Conservation (phyloP, 2,113 vertebrate species). For the Cynocephalus volans region DNA sequence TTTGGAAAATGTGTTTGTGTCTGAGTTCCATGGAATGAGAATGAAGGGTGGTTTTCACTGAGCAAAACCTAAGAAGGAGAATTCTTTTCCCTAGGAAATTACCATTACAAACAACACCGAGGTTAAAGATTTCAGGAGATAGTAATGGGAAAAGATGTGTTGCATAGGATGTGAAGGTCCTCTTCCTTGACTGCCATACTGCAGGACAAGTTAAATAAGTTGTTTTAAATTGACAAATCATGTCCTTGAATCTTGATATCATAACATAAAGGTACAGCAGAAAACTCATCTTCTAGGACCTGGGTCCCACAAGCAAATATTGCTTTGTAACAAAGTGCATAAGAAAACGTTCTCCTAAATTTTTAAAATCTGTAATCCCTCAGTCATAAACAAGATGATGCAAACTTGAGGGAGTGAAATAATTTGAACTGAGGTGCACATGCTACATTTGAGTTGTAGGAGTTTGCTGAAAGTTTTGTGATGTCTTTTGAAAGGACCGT, state of each 20-base stretch:
- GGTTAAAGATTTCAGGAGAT: neutral
- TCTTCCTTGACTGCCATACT: neutral
- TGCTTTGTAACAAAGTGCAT: neutral
- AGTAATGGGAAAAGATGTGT: neutral
- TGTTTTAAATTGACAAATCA: neutral
- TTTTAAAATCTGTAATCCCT: neutral
- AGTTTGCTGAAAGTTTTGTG: neutral
- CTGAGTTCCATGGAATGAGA: constrained; percentile 69
- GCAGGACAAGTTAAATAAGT: neutral
- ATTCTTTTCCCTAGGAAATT: neutral
- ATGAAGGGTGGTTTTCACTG: constrained; percentile 48
- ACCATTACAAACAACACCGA: neutral
- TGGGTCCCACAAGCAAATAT: neutral
- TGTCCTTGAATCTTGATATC: neutral
- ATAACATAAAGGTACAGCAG: neutral
- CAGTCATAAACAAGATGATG: neutral
- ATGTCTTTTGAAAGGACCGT: neutral
- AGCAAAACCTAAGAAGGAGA: constrained; percentile 9
- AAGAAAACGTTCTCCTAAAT: neutral
- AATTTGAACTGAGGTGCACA: neutral
- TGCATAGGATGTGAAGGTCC: neutral
- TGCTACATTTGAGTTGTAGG: neutral
- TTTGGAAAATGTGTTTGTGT: neutral
- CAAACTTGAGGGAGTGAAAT: neutral
- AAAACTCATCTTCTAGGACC: neutral